A percentile compares a stretch with the other conserved stretches of the same genome.
These are phyloP conservation scores for Hemibagrus guttatus DNA, from an alignment of 2,797 vertebrate genomes.

Conservation along the genomic window DNA sequence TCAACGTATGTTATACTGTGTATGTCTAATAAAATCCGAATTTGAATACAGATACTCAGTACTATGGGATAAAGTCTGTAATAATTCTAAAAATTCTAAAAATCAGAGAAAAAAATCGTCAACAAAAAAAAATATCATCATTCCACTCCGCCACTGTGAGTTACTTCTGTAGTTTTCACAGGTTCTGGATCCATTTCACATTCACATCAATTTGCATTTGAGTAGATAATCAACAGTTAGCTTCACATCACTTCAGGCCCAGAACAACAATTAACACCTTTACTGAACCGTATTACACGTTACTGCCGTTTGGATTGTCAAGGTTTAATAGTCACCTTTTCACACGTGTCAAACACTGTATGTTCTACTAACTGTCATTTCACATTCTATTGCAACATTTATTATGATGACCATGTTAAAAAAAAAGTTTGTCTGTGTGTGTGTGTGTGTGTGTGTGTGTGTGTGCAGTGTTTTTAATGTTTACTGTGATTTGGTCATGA, in stretches of 20 bases:
- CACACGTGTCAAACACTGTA: constrained; percentile 12
- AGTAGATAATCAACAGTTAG: constrained; percentile 35
- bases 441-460: not conserved
- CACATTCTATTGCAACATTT: not conserved
- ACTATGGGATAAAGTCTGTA: not conserved
- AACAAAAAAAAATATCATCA: not conserved
- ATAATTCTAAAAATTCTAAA: not conserved
- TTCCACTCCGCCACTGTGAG: not conserved
- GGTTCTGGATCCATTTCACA: constrained; percentile 1
- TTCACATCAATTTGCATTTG: constrained; percentile 17
- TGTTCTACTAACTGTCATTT: not conserved
- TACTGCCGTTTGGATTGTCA: constrained; percentile 6
- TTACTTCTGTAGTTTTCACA: constrained; percentile 21
- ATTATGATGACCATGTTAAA: not conserved
- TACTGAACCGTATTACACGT: constrained; percentile 20
- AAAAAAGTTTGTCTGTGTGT: not conserved
- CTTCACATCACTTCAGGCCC: constrained; percentile 15
- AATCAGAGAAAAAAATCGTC: too few species aligned
- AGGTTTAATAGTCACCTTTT: constrained; percentile 21
- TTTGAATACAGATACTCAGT: too few species aligned
- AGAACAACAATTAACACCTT: constrained; percentile 45
- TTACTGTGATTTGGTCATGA: not conserved
- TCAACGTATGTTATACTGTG: too few species aligned
- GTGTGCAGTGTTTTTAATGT: not conserved
- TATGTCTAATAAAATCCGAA: too few species aligned